Conservation (phyloP, 53 echinoderm and acorn worm species). For the Pentamera pediparva region DNA sequence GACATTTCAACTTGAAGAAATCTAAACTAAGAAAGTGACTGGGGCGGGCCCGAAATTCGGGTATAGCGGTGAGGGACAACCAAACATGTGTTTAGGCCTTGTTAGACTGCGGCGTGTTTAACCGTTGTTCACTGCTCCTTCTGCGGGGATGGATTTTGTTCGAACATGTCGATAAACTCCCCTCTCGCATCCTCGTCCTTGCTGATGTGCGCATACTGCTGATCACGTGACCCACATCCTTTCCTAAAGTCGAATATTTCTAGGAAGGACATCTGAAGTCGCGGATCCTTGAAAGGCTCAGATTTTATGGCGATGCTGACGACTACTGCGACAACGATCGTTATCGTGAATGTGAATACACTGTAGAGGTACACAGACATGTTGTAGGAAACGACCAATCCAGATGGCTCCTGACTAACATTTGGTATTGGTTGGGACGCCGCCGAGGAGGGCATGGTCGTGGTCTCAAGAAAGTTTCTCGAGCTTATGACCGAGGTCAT, state of each 20-base stretch:
- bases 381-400: constrained; percentile 1
- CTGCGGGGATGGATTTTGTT: too few species aligned
- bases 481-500: background rate
- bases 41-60: too few species aligned
- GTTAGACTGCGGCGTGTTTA: too few species aligned
- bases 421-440: too few species aligned
- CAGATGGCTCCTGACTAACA: background rate
- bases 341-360: background rate
- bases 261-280: background rate
- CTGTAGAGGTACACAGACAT: constrained; percentile 21
- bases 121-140: too few species aligned
- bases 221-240: too few species aligned
- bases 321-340: background rate
- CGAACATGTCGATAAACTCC: background rate
- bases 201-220: too few species aligned
- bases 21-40: too few species aligned
- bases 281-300: background rate
- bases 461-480: background rate
- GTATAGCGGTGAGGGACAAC: too few species aligned
- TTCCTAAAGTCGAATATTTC: background rate
- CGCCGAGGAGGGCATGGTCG: background rate
- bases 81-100: too few species aligned
- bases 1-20: too few species aligned
- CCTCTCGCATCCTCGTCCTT: background rate
- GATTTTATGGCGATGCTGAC: background rate